Conservation (phyloP, 2,113 vertebrate genomes). For the Semnornis frantzii region DNA sequence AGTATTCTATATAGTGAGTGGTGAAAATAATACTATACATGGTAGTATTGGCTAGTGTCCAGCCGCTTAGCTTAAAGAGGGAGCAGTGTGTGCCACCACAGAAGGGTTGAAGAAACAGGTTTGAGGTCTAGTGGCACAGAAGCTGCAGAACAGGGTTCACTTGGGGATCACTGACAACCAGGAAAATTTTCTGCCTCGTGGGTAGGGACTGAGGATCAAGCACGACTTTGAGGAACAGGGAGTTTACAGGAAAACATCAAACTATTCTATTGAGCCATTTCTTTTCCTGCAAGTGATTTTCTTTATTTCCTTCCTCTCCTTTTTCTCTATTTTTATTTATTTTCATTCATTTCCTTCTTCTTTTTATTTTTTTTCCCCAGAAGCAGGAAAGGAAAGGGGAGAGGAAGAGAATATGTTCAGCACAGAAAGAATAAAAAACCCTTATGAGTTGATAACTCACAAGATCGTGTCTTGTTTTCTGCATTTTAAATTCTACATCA, state of each 20-base stretch:
- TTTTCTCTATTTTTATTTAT: too few relatives aligned
- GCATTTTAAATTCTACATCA: neutral
- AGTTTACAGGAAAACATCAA: neutral
- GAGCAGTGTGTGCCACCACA: neutral
- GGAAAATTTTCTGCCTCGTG: neutral
- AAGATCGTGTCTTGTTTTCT: neutral
- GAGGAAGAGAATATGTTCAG: neutral
- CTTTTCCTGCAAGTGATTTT: neutral
- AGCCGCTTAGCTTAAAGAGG: neutral
- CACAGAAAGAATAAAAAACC: neutral
- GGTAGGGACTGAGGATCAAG: neutral
- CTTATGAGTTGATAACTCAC: neutral
- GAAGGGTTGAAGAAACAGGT: neutral
- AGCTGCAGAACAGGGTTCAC: neutral
- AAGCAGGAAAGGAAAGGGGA: neutral
- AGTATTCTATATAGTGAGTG: neutral
- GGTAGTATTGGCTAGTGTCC: neutral
- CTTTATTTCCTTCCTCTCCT: too few relatives aligned
- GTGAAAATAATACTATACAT: neutral
- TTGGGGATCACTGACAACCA: neutral
- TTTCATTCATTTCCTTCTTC: too few relatives aligned
- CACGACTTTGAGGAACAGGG: neutral
- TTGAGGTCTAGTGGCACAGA: neutral
- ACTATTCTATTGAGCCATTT: neutral
- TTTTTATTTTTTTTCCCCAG: fast-evolving